Conservation (phyloP, 2,797 vertebrate species). For the Phrynocephalus vlangalii region DNA sequence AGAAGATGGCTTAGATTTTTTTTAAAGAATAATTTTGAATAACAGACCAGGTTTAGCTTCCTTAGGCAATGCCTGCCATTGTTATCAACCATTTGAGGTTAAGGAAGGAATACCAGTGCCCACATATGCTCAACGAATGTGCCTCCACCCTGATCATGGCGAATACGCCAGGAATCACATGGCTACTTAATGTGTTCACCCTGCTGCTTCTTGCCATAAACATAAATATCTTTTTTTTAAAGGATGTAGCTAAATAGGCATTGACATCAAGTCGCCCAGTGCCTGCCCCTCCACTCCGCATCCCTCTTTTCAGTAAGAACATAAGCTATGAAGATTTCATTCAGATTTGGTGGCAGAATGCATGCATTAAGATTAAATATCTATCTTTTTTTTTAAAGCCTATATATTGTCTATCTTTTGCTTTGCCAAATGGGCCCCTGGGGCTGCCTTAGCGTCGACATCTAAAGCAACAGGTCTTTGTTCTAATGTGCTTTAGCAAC, state of each 20-base stretch:
- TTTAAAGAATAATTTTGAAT: rapidly evolving
- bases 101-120: slow-evolving; percentile 29
- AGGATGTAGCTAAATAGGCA: slow-evolving; percentile 47
- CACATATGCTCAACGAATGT: not conserved
- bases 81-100: slow-evolving; percentile 27
- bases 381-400: slow-evolving; percentile 52
- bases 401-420: slow-evolving; percentile 69
- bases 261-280: slow-evolving; percentile 31
- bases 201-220: slow-evolving; percentile 37
- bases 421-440: slow-evolving; percentile 74
- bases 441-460: slow-evolving; percentile 75
- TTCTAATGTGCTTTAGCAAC: slow-evolving; percentile 76
- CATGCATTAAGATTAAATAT: slow-evolving; percentile 77
- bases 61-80: slow-evolving; percentile 44
- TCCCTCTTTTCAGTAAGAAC: slow-evolving; percentile 69
- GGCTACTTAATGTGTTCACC: slow-evolving; percentile 16
- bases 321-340: slow-evolving; percentile 74
- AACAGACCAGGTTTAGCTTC: not conserved
- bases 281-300: slow-evolving; percentile 40
- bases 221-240: slow-evolving; percentile 58
- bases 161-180: slow-evolving; percentile 36
- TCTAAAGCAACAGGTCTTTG: slow-evolving; percentile 77
- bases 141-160: slow-evolving; percentile 41
- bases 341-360: slow-evolving; percentile 72
- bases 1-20: not conserved